Evolutionary conservation across 2,113 vertebrate species (phyloP).

Genomic region (Silurus meridionalis): DNA sequence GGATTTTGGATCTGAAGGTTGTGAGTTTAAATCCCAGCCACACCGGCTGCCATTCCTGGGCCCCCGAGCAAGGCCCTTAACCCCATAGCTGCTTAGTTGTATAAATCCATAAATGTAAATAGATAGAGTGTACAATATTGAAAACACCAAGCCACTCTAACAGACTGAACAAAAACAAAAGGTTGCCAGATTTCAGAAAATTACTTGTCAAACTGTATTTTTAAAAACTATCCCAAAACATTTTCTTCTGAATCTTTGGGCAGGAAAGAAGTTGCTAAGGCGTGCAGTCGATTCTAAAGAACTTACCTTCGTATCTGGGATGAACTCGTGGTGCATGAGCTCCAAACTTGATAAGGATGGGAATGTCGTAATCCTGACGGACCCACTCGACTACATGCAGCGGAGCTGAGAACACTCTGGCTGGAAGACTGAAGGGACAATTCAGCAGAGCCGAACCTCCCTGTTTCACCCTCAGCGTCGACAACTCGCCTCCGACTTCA

Average conservation of each 20-base stretch:
- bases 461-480: slow-evolving; percentile 69
- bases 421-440: slow-evolving; percentile 74
- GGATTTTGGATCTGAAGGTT: no score
- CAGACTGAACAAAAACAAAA: neutral
- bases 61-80: no score
- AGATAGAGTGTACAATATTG: neutral
- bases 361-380: slow-evolving; percentile 83
- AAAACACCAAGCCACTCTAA: neutral
- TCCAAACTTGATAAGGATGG: slow-evolving; percentile 91
- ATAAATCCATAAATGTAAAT: no score
- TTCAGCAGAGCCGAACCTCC: slow-evolving; percentile 77
- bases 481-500: neutral
- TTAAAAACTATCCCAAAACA: neutral
- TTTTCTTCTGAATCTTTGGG: neutral
- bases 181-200: neutral
- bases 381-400: slow-evolving; percentile 93
- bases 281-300: neutral
- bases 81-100: no score
- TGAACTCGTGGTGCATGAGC: slow-evolving; percentile 83
- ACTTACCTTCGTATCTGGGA: slow-evolving; percentile 86
- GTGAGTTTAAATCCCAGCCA: no score
- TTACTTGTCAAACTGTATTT: neutral
- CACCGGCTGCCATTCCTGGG: no score
- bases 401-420: slow-evolving; percentile 60
- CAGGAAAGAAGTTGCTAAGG: neutral